Evolutionary conservation across 2,797 vertebrate genomes (phyloP), one percentile per base, ranked within the genome.

Genomic region (Lepidocolaptes lacrymiger): DNA sequence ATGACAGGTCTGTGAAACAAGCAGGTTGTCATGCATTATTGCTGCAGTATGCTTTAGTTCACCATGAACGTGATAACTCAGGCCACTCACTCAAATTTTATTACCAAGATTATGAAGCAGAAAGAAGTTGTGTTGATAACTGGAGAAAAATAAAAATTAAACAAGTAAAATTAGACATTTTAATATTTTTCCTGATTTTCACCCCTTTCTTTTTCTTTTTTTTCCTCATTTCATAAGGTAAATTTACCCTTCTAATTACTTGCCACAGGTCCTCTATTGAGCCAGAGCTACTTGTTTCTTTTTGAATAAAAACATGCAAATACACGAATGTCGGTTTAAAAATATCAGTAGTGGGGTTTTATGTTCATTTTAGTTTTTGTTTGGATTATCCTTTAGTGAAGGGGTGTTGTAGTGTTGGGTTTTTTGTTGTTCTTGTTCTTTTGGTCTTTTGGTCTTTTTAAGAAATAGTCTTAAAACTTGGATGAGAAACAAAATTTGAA

Each of bases 351-450:
- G 4, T 26, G 8, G 23, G 2, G 0, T 30, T 89, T 52, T 41
- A 21, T 14, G 5, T 51, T 72, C 10, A 7, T 32, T 61, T 54
- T 18, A 23, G 7, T 4, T 18, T 43, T 63, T 21, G 1, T 61
- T 83, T 62, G 3, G 3, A 74, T 67, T 82, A 11, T 24, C 49
- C 58, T 51, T 56, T 32, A 63, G 23, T 77, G 18, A 12, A 49
- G 13, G 14, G 3, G 2, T 12, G 34, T 55, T 11, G 10, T 12
- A 4, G 2, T 12, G 34, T 55, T 11, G 10, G 18, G 0, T 9
- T 10, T 30, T n/a, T 36, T 41, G 13, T 27, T 67, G 2, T 2
- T 44, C 44, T 44, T 49, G 2, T 46, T 74, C 9, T 16, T 37
- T 19, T 10, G 2, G 7, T 74, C 9, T 16, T 37, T 19, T 10